Evolutionary conservation across 2,797 vertebrate species (phyloP).

Genomic region (Danio kyathit): DNA sequence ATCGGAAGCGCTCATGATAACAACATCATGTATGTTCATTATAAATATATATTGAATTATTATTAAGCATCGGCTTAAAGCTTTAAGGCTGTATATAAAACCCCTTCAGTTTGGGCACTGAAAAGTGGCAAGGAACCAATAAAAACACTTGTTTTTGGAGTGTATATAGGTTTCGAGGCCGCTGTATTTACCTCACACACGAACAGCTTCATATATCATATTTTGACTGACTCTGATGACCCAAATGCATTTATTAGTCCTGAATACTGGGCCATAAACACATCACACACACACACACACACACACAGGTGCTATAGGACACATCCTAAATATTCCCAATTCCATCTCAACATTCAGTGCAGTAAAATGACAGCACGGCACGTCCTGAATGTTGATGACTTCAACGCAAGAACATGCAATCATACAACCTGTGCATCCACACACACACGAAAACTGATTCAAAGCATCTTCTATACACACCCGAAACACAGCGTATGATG

Average conservation of each 20-base stretch:
- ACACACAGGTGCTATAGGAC: conserved; percentile 2
- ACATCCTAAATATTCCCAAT: conserved; percentile 4
- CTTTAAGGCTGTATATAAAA: no score
- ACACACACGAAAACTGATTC: neutral
- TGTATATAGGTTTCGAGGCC: neutral
- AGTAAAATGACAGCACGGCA: conserved; percentile 48
- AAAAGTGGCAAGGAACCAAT: no score
- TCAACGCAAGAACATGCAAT: neutral
- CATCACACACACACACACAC: conserved; percentile 30
- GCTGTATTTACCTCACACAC: conserved; percentile 35
- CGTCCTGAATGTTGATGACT: conserved; percentile 61
- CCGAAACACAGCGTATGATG: conserved; percentile 11
- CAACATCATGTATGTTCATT: no score
- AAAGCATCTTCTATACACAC: neutral
- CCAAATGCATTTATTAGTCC: conserved; percentile 31
- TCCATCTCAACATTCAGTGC: conserved; percentile 28
- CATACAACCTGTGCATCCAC: conserved; percentile 9
- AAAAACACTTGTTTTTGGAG: no score
- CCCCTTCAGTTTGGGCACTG: no score
- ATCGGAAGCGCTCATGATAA: no score
- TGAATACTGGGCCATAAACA: conserved; percentile 21
- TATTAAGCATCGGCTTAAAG: no score
- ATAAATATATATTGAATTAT: no score
- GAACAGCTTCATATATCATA: conserved; percentile 4
- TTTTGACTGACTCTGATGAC: conserved; percentile 24